Conservation (phyloP, 2,797 vertebrate species). For the Ctenochaetus hawaiiensis region DNA sequence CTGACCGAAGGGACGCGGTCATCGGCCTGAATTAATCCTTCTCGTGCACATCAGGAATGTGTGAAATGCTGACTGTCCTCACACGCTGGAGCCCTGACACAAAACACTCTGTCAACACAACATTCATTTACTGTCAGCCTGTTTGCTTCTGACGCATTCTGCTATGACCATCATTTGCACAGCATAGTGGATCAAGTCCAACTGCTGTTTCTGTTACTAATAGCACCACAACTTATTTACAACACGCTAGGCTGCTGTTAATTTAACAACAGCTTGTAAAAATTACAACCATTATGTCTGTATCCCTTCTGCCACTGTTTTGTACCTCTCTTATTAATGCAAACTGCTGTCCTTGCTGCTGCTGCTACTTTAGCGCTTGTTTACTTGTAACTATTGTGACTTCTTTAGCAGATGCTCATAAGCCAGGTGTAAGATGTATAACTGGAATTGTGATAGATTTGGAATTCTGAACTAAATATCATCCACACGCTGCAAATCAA, state of each 20-base stretch:
- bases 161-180: not conserved
- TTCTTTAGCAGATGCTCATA: not conserved
- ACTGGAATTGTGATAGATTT: not conserved
- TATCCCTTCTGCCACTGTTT: not conserved
- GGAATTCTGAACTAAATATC: not conserved
- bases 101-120: constrained; percentile 44
- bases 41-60: constrained; percentile 67
- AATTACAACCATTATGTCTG: not conserved
- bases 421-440: not conserved
- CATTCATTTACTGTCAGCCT: constrained; percentile 24
- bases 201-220: constrained; percentile 3
- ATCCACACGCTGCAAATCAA: constrained; percentile 7
- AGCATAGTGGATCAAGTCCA: not conserved
- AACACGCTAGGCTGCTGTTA: not conserved
- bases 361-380: constrained; percentile 2
- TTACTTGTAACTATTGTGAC: not conserved
- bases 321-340: not conserved
- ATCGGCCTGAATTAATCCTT: constrained; percentile 46
- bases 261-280: not conserved
- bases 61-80: constrained; percentile 43
- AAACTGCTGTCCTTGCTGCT: not conserved
- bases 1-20: constrained; percentile 57
- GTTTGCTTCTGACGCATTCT: constrained; percentile 25
- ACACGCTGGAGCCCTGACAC: constrained; percentile 40
- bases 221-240: not conserved